Evolutionary conservation across 2,888 invertebrate species (phyloP), one percentile per base, ranked within the genome.

Genomic region (Shargacucullia verbasci): DNA sequence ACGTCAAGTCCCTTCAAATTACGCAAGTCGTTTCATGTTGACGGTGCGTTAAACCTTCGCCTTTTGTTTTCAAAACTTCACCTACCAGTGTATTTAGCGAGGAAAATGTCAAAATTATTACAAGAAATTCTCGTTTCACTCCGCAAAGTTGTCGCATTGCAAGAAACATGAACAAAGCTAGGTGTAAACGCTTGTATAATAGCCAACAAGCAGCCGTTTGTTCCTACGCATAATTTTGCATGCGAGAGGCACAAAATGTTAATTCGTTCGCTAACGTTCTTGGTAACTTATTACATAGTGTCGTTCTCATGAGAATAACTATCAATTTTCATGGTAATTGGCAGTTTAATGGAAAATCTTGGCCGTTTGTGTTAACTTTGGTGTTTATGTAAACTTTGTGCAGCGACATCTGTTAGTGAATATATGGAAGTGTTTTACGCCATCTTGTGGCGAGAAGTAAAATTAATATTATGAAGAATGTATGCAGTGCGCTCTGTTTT

Each of bases 251-350:
- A 33, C 35, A 64, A 58, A n/a, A 67, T 70, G 65, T 70, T 64
- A 70, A 70, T 70, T 53, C 55, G 25, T 60, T 13, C 31, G 13
- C 41, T 45, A 52, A 33, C 65, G 43, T 74, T 71, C 73, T 60
- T 41, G 38, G 68, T 59, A 74, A 59, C 54, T 63, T 70, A 59
- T 57, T 54, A 64, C 46, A 29, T 29, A 60, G 34, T 41, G 48
- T 48, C 27, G 48, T 68, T 68, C 72, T 40, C 73, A 49, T 61
- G 50, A 54, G 74, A 74, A 74, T 65, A 59, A 52, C 55, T 64
- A 59, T 70, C 63, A 47, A 63, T 70, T 65, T 37, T 52, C 50
- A 55, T 45, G 47, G 39, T 60, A 70, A 70, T 70, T 65, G 59
- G 47, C 70, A 53, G 34, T 58, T 14, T 62, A 69, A 58, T 69